phyloP scores from a whole-genome alignment of 1,140 invertebrate genomes.

The Latrodectus geometricus region DNA sequence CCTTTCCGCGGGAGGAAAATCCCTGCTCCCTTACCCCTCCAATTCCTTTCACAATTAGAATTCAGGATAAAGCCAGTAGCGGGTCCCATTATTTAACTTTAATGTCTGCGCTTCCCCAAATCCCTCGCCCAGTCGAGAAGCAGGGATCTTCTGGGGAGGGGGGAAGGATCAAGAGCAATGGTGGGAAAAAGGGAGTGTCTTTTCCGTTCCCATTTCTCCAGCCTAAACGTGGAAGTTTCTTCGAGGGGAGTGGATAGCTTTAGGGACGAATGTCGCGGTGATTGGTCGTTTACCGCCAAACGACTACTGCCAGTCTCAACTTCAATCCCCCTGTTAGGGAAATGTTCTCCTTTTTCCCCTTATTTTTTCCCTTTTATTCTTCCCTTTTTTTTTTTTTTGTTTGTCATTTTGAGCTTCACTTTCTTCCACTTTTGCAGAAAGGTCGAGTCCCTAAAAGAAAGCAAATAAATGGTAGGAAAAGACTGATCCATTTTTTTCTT shows the following conservation, averaged over 20 bases:
- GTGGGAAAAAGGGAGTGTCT: conserved; percentile 32
- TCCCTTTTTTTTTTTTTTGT: not conserved
- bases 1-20: conserved; percentile 10
- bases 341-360: not conserved
- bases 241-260: conserved; percentile 37
- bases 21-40: not conserved
- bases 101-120: conserved; percentile 50
- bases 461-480: no score
- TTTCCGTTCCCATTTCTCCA: not conserved
- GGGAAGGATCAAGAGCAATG: conserved; percentile 22
- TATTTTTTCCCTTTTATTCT: conserved; percentile 11
- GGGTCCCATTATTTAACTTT: conserved; percentile 57
- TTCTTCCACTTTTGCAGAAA: no score
- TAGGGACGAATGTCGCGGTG: conserved; percentile 58
- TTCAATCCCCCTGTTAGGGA: not conserved
- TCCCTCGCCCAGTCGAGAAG: conserved; percentile 23
- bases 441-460: no score
- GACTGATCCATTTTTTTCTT: no score
- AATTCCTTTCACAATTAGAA: conserved; percentile 42
- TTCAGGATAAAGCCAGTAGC: conserved; percentile 56
- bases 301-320: conserved; percentile 15
- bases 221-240: not conserved
- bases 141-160: not conserved
- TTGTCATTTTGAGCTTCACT: no score
- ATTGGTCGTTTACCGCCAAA: conserved; percentile 59